Percentiles rank a stretch among this genome's conserved stretches.
These are phyloP conservation scores for Leucophora obtusa DNA, from an alignment of 2,888 invertebrate species.

Conservation along the genomic window DNA sequence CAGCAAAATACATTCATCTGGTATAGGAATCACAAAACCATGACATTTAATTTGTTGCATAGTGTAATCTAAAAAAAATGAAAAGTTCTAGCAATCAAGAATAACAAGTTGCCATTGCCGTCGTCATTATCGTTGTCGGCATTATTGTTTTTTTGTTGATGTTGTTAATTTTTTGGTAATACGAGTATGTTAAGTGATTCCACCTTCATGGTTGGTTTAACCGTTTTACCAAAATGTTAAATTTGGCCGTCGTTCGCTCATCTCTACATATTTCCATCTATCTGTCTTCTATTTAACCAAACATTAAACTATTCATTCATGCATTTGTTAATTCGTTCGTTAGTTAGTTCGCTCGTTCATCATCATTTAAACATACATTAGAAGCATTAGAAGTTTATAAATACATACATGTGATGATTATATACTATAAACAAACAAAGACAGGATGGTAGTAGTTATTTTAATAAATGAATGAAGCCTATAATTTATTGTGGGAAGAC, in stretches of 20 bases:
- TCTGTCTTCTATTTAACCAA: conserved; percentile 20
- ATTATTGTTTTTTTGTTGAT: conserved; percentile 1
- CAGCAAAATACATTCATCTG: too few relatives aligned
- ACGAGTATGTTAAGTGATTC: conserved; percentile 72
- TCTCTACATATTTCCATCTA: conserved; percentile 1
- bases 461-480: background rate
- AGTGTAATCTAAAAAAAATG: too few relatives aligned
- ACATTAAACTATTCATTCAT: conserved; percentile 50
- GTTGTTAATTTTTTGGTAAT: conserved; percentile 65
- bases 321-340: conserved; percentile 21
- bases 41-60: too few relatives aligned
- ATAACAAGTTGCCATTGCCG: conserved; percentile 5
- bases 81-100: conserved; percentile 1
- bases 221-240: conserved; percentile 46
- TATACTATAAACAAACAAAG: background rate
- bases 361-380: background rate
- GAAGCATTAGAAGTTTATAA: background rate
- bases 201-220: conserved; percentile 74
- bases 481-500: too few relatives aligned
- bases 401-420: background rate
- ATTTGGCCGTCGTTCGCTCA: conserved; percentile 37
- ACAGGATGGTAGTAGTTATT: background rate
- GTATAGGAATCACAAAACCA: too few relatives aligned
- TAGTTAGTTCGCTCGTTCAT: background rate
- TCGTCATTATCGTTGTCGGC: background rate